Evolutionary conservation across 2,888 invertebrate genomes (phyloP), one percentile per base, ranked within the genome.

Genomic region (Rhamphomyia laevipes): DNA sequence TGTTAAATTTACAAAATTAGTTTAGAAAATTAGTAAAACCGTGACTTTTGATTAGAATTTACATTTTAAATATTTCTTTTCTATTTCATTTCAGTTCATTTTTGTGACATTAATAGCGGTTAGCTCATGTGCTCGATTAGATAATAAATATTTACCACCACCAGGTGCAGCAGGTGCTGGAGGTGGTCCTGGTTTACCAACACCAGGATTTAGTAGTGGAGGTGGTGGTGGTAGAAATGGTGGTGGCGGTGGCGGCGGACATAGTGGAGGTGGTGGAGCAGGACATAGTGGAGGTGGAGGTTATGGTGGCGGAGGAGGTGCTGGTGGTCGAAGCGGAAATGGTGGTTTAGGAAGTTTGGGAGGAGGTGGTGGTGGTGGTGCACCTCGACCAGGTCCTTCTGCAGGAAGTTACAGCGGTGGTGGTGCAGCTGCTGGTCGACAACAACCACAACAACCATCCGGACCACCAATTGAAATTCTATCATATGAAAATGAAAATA

Each of bases 111-210:
- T 76, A 45, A 56, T 74, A 51, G 67, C 73, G 52, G 59, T 70
- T 51, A 67, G 72, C 51, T 68, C 71, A 56, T 67, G 69, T 44
- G 74, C 75, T 46, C 72, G 73, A 49, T 63, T 78, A 56, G 77
- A 77, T 53, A 78, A 75, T 61, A 76, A 73, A 49, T 78, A 78
- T 57, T 61, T 78, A 52, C 78, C 78, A 9, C 78, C 77, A 21
- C 67, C 73, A 11, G 71, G 73, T 57, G 73, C 71, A 21, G 60
- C 46, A 3, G 59, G 41, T 1, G 47, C 45, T 13, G 45, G 23
- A 11, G 44, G 47, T 18, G 53, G 51, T 12, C 41, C 42, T 17
- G 53, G 77, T 12, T 47, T 46, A 2, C 49, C 46, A 1, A 50
- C 33, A n/a, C 13, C 43, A 9, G 27, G 42, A 27, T 5, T 21